Evolutionary conservation across 2,113 vertebrate species (phyloP), one percentile per base, ranked within the genome.

Genomic region (Menura novaehollandiae): DNA sequence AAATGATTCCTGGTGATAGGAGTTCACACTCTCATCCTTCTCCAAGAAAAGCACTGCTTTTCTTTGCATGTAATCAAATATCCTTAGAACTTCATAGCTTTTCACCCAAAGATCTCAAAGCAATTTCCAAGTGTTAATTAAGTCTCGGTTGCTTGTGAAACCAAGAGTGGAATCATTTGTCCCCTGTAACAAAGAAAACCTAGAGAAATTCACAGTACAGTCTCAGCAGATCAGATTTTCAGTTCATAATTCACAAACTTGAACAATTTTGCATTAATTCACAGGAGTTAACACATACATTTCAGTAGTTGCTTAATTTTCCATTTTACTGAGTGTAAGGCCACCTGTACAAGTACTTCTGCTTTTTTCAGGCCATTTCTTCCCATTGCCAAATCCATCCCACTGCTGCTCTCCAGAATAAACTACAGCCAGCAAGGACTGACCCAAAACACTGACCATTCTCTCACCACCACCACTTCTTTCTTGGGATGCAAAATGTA

Each of bases 61-160:
- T 60, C 81, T 79, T 49, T 56, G 37, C 67, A 76, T 94, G 76
- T 93, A 66, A 94, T 75, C 59, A 87, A 87, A 43, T 58, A 71
- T 39, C 59, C 74, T 77, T 84, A 93, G 73, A 94, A 91, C 35
- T 73, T 74, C 32, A 51, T 77, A 74, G 77, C 56, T 87, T 87
- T 84, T 89, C 49, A 95, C 46, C 55, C 53, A 60, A 79, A 44
- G 51, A 86, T 64, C 71, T 88, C 58, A 58, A 93, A 85, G 83
- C 75, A 88, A 91, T 92, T 96, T 92, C 44, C 35, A 83, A 79
- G 86, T 5, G 11, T 83, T 85, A 94, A 93, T 84, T 91, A 80
- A 83, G 35, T 85, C 75, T 83, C 11, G 1, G n/a, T 20, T 91
- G 67, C 44, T 76, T 52, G 33, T 64, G 62, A 92, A 84, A 80